These are phyloP conservation scores for Lacanobia wlatinum DNA, from an alignment of 2,888 invertebrate species.

Conservation along the genomic window DNA sequence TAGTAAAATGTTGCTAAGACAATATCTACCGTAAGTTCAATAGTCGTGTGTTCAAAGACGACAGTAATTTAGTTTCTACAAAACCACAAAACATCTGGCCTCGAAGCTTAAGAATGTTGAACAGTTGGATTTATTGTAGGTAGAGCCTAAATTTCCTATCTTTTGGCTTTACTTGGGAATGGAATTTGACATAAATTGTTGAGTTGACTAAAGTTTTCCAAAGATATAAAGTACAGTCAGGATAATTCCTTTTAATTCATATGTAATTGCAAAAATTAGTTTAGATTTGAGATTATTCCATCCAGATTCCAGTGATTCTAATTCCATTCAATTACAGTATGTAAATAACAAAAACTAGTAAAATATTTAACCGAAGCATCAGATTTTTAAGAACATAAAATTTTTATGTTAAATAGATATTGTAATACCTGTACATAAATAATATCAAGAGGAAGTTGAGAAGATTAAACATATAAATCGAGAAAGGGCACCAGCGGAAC, in stretches of 20 bases:
- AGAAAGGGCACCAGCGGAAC: too few species aligned
- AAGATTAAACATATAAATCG: background rate
- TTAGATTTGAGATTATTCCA: too few species aligned
- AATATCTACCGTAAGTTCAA: background rate
- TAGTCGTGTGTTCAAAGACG: background rate
- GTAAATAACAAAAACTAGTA: background rate
- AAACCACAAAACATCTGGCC: constrained; percentile 6
- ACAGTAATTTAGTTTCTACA: too few species aligned
- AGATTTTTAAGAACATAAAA: too few species aligned
- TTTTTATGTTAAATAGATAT: too few species aligned
- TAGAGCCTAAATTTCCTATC: constrained; percentile 11
- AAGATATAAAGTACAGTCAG: too few species aligned
- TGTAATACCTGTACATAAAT: too few species aligned
- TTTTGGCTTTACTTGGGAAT: constrained; percentile 21
- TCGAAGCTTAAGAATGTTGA: constrained; percentile 24
- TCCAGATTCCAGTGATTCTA: too few species aligned
- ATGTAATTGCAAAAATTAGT: constrained; percentile 2
- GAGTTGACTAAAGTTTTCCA: background rate
- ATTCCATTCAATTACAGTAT: background rate
- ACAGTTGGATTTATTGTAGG: constrained; percentile 31
- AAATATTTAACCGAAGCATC: too few species aligned
- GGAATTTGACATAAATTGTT: constrained; percentile 38
- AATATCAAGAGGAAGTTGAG: too few species aligned
- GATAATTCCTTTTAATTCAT: background rate
- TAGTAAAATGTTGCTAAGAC: too few species aligned